phyloP scores from a whole-genome alignment of 1,140 invertebrate genomes.

The Stegodyphus mimosarum region DNA sequence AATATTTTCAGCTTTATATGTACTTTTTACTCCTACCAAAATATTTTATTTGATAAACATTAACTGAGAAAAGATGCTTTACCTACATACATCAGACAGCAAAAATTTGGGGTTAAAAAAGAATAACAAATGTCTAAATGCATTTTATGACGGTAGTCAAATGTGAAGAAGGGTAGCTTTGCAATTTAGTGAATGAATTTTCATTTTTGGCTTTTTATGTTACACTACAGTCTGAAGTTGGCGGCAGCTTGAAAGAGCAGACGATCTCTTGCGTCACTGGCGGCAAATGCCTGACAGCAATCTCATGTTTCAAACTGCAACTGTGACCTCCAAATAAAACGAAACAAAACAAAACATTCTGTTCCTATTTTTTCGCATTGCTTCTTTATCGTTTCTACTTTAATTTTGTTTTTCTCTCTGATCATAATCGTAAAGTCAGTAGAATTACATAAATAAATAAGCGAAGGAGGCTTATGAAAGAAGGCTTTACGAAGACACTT shows the following conservation, averaged over 20 bases:
- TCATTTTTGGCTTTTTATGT: conserved; percentile 23
- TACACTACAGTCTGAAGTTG: neutral
- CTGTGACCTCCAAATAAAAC: conserved; percentile 32
- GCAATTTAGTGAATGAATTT: conserved; percentile 48
- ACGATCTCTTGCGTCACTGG: conserved; percentile 35
- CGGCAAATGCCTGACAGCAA: conserved; percentile 26
- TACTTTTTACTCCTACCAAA: too few species aligned
- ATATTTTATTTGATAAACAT: too few species aligned
- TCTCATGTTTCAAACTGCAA: conserved; percentile 38
- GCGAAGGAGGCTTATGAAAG: conserved; percentile 5
- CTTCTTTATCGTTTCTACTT: conserved; percentile 8
- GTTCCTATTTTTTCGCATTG: neutral
- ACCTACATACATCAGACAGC: too few species aligned
- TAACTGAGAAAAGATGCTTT: too few species aligned
- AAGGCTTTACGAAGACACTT: neutral
- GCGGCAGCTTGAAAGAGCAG: conserved; percentile 37
- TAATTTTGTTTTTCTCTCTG: conserved; percentile 6
- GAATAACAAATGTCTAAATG: too few species aligned
- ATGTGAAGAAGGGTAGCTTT: neutral
- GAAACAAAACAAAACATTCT: neutral
- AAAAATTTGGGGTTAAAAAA: too few species aligned
- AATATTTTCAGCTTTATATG: too few species aligned
- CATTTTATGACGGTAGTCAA: neutral
- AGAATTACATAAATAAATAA: conserved; percentile 20
- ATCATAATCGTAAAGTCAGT: conserved; percentile 36